These are phyloP conservation scores for Sphyrna mokarran DNA, from an alignment of 2,113 vertebrate genomes.

Conservation along the genomic window DNA sequence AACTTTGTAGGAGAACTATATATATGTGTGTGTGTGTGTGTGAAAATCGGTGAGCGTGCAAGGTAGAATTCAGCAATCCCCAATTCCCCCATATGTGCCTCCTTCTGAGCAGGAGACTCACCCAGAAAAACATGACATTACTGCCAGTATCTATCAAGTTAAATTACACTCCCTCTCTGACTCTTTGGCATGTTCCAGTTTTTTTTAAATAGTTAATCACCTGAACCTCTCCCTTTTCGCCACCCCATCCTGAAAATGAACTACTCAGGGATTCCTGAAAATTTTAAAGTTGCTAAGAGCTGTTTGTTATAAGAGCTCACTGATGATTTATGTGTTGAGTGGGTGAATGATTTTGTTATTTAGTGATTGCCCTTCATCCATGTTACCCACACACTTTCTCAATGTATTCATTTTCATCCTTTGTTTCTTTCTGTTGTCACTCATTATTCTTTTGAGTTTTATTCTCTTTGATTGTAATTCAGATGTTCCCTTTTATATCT, in stretches of 20 bases:
- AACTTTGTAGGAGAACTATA: constrained; percentile 28
- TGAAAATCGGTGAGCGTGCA: background rate
- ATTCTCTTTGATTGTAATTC: background rate
- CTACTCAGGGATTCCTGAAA: constrained; percentile 13
- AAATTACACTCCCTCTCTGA: background rate
- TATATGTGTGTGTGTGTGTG: constrained; percentile 11
- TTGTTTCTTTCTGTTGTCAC: background rate
- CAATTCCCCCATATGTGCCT: background rate
- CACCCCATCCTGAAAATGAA: background rate
- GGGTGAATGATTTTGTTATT: background rate
- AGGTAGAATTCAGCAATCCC: background rate
- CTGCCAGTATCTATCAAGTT: background rate
- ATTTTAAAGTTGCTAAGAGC: background rate
- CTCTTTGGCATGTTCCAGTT: background rate
- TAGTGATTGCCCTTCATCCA: background rate
- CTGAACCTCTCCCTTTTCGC: background rate
- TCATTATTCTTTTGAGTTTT: background rate
- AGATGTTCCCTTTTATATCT: background rate
- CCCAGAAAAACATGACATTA: background rate
- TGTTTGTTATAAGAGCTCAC: background rate
- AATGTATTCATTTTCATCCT: background rate
- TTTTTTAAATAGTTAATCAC: background rate
- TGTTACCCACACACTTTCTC: background rate
- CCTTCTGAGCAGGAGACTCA: constrained; percentile 19
- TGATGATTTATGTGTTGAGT: background rate